Evolutionary conservation across 2,113 vertebrate genomes (phyloP).

Genomic region (Muntiacus muntjak): DNA sequence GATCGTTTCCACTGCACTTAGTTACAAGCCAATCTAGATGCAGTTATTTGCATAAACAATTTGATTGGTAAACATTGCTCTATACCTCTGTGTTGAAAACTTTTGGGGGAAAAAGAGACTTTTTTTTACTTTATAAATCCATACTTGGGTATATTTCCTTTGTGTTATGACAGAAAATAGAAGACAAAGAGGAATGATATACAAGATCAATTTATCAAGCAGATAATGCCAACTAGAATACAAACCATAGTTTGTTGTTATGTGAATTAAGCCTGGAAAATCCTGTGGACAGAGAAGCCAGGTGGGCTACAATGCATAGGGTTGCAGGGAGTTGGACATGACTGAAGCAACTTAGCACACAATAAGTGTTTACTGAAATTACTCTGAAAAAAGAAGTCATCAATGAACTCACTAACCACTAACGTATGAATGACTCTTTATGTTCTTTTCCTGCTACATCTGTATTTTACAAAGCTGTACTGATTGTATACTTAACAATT

Average conservation of each 20-base stretch:
- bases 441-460: not conserved
- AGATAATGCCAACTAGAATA: not conserved
- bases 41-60: conserved; percentile 69
- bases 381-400: not conserved
- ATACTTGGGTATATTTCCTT: not conserved
- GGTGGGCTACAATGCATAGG: not conserved
- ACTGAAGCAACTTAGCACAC: not conserved
- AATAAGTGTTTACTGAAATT: not conserved
- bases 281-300: not conserved
- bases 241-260: not conserved
- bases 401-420: not conserved
- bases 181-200: not conserved
- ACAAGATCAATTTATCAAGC: conserved; percentile 23
- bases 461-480: not conserved
- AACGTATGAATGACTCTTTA: not conserved
- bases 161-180: not conserved
- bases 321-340: not conserved
- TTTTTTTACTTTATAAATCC: not conserved
- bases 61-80: conserved; percentile 67
- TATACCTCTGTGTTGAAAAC: conserved; percentile 51
- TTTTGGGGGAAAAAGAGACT: not conserved
- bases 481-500: not conserved
- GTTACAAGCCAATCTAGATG: conserved; percentile 67
- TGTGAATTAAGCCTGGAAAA: not conserved
- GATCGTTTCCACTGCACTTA: conserved; percentile 57